Conservation (phyloP, 2,113 vertebrate species). For the Lipotes vexillifer region DNA sequence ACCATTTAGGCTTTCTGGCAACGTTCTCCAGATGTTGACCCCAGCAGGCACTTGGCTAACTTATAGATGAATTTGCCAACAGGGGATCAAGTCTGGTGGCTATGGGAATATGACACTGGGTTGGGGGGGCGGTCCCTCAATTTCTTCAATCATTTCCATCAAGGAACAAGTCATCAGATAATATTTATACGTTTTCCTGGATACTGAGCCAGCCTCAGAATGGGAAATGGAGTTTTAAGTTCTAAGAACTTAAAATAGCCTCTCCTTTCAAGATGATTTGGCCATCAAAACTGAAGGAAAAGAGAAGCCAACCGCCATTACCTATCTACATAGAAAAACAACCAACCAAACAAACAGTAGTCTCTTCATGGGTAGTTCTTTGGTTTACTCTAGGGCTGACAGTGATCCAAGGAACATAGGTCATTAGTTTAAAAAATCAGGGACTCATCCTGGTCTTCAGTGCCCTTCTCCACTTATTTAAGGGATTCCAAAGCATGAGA, state of each 20-base stretch:
- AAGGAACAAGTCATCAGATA: background rate
- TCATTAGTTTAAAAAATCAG: background rate
- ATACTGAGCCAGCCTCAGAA: background rate
- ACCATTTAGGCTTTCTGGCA: conserved; percentile 28
- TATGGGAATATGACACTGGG: background rate
- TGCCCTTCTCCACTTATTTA: background rate
- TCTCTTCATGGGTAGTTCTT: background rate
- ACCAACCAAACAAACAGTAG: background rate
- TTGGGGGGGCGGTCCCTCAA: background rate
- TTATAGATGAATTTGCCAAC: background rate
- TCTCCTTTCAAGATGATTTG: background rate
- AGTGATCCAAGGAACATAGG: background rate
- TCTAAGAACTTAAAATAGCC: background rate
- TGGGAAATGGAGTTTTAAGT: background rate
- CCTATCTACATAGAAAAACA: background rate
- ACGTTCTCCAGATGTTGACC: conserved; percentile 1
- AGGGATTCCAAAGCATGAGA: background rate
- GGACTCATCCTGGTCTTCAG: background rate
- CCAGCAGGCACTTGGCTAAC: background rate
- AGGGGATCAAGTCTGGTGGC: background rate
- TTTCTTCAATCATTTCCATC: background rate
- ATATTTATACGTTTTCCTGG: background rate
- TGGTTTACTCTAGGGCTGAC: background rate
- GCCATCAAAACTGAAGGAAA: background rate
- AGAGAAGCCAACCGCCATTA: background rate